Evolutionary conservation across 35 echinoderm and acorn worm species (phyloP), one percentile per base, ranked within the genome.

Genomic region (Patiria miniata): DNA sequence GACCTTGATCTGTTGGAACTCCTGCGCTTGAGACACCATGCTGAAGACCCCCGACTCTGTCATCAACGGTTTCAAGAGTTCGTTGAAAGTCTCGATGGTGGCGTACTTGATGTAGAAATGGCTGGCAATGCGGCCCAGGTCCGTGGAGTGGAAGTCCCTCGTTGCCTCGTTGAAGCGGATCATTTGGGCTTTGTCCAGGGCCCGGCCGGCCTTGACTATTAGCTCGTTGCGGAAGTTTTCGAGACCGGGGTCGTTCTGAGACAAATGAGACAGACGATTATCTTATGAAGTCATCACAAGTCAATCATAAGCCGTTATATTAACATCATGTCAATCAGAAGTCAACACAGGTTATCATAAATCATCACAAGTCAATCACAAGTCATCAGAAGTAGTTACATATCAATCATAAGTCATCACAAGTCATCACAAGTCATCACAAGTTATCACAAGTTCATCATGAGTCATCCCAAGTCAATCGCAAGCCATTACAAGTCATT

Each of bases 1-100:
- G 40, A 98, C 96, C 87, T 98, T 98, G 52, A 98, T 94, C 42
- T 98, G 96, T 15, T 98, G 81, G 89, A 98, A 98, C 79, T 98
- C 96, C 78, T 91, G 83, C 8, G 96, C 92, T 42, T 91, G 73
- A 21, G 96, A 98, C 26, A 98, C 89, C 96, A 98, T 94, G 21
- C 78, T 58, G 58, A 98, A 98, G n/a, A 98, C 92, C 79, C 94
- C 92, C 1, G 92, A 88, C 81, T 98, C 92, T 4, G 85, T 91
- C 96, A 98, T 98, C 44, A 91, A 23, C 7, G 78, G 47, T 29
- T 87, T 89, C 32, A 98, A 73, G 32, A 86, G 39, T 53, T 94
- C 85, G 40, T 98, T 98, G 78, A 98, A 98, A 7, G 78, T 91
- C 89, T 94, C 92, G 34, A 98, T 98, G 53, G 96, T 98, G 77